Conservation (phyloP, 2,888 invertebrate species). For the Ennomos erosarius region DNA sequence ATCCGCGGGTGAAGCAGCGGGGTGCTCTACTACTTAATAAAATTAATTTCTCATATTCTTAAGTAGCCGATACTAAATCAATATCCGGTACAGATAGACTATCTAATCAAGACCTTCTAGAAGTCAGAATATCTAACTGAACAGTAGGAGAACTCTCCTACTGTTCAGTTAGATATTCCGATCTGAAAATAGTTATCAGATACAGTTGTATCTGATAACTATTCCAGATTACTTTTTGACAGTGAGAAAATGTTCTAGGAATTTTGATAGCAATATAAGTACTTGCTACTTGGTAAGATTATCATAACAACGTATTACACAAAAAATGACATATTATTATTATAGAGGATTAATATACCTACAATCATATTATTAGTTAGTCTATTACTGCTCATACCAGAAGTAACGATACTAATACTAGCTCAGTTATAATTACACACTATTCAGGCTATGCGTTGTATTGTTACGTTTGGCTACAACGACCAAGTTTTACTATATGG, state of each 20-base stretch:
- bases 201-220: constrained; percentile 45
- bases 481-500: no score
- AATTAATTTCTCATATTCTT: not conserved
- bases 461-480: no score
- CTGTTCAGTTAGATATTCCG: constrained; percentile 35
- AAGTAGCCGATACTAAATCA: not conserved
- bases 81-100: constrained; percentile 1
- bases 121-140: constrained; percentile 32
- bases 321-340: no score
- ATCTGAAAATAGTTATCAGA: no score
- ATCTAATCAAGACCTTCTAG: constrained; percentile 42
- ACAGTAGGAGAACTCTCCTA: constrained; percentile 37
- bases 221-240: constrained; percentile 28
- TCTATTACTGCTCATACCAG: no score
- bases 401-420: no score
- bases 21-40: not conserved
- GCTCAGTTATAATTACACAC: no score
- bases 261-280: constrained; percentile 2
- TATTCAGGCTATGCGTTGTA: no score
- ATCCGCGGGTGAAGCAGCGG: no score
- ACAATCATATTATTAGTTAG: no score
- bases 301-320: not conserved
- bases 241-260: constrained; percentile 9
- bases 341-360: no score
- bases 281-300: not conserved